Conservation (phyloP, 1,140 invertebrate genomes). For the Diachasma alloeum region DNA sequence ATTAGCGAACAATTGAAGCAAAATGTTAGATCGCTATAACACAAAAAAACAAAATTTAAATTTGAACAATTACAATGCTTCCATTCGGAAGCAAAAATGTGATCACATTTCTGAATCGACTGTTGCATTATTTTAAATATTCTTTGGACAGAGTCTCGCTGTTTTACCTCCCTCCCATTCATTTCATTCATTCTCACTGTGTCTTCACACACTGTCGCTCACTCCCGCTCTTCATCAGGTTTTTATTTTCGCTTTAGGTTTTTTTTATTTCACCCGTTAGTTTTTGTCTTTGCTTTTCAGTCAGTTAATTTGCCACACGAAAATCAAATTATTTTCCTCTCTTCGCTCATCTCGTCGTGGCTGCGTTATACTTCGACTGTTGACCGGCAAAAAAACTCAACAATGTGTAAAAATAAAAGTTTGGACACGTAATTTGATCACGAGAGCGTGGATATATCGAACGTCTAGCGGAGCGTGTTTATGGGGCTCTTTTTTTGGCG, state of each 20-base stretch:
- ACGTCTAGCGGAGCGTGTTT: constrained; percentile 16
- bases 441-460: constrained; percentile 11
- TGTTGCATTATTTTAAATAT: too few relatives aligned
- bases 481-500: neutral
- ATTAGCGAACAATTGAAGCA: too few relatives aligned
- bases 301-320: neutral
- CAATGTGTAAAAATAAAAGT: constrained; percentile 14
- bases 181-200: too few relatives aligned
- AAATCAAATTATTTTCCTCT: constrained; percentile 11
- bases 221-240: too few relatives aligned
- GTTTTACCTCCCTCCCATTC: too few relatives aligned
- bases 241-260: neutral
- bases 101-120: too few relatives aligned
- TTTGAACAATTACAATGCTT: too few relatives aligned
- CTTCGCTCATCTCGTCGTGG: neutral
- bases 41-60: too few relatives aligned
- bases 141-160: too few relatives aligned
- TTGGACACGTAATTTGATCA: constrained; percentile 27
- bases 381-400: neutral
- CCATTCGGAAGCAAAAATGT: too few relatives aligned
- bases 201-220: neutral
- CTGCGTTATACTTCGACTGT: neutral
- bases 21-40: too few relatives aligned
- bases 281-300: neutral
- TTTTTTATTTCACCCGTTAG: neutral